Evolutionary conservation across 1,140 invertebrate genomes (phyloP), one percentile per base, ranked within the genome.

Genomic region (Mercenaria mercenaria): DNA sequence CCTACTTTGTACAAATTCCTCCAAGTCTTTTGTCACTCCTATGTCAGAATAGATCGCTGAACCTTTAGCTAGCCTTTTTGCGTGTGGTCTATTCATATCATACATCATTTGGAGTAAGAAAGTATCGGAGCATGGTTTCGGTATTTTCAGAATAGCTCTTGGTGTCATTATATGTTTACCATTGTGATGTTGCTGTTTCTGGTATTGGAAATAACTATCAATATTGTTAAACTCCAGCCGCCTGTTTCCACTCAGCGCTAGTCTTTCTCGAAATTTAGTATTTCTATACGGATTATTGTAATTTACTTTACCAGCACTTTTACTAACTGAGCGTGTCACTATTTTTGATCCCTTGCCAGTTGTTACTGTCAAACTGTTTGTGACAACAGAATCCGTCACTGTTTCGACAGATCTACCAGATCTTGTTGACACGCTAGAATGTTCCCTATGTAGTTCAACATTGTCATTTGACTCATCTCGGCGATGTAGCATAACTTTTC

Each of bases 211-310:
- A 37, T 89, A 89, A 76, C 80, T 74, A 39, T 89, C 88, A 34
- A 89, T 56, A 23, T 39, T 61, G 13, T 74, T 82, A 47, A 89
- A 89, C 29, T 89, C 88, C 34, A 83, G 8, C 34, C 80, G 50
- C n/a, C 72, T 77, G 29, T 89, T 50, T 10, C 69, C 81, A 50
- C 20, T 74, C 1, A 89, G 80, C 6, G 80, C 61, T 23, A 83
- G 23, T 37, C 88, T 41, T 61, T 82, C 88, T 59, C 72, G 83
- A 52, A 74, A 77, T 77, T 89, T 89, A 23, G 81, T 83, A 50
- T 89, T 82, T 72, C 88, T 83, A 67, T 89, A 89, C n/a, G 88
- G 88, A 34, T 89, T 89, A 64, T 89, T 89, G 29, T 83, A 89
- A 59, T 89, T 89, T 6, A 83, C 64, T 50, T 89, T 89, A 23